Evolutionary conservation across 1,140 invertebrate species (phyloP), one percentile per base, ranked within the genome.

Genomic region (Armadillidium nasatum): DNA sequence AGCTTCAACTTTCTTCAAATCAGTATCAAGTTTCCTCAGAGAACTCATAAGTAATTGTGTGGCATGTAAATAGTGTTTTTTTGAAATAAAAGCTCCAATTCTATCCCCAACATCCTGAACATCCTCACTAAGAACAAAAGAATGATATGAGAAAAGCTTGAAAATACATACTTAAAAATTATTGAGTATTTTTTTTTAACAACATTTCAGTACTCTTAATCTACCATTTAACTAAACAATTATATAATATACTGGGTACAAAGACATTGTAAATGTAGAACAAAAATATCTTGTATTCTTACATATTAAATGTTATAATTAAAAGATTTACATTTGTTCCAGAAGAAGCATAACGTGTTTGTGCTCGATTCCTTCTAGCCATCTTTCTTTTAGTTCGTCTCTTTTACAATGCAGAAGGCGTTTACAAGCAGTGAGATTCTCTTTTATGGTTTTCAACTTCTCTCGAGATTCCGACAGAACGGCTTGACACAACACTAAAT

Each of bases 311-410:
- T 19, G 1, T 19, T 19, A 66, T 19, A 19, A 66, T 66, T 19
- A 19, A 66, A 22, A 4, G 1, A 22, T 33, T 68, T 54, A 80
- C 79, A 97, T 94, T 86, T 96, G 92, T 82, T 94, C 92, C 44
- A 97, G 85, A 83, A 97, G 89, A 77, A 92, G 88, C 21, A 97
- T 84, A 77, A 94, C 91, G 84, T 96, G 91, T 83, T 95, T 94
- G 82, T 97, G 94, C 83, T 97, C 93, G 19, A 97, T 89, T 7
- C 94, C 93, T 85, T 97, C 95, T 0, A 93, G 86, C 93, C 95
- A 97, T 72, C 97, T 87, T 82, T 95, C 92, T 81, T 94, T 90
- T 66, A 99, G 86, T 85, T 99, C 96, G 82, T 97, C 95, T 70
- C 95, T 88, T 78, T 94, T 90, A 85, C 95, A 95, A 77, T 95